These are phyloP conservation scores for Struthio camelus DNA, from an alignment of 2,113 vertebrate species.

Conservation along the genomic window DNA sequence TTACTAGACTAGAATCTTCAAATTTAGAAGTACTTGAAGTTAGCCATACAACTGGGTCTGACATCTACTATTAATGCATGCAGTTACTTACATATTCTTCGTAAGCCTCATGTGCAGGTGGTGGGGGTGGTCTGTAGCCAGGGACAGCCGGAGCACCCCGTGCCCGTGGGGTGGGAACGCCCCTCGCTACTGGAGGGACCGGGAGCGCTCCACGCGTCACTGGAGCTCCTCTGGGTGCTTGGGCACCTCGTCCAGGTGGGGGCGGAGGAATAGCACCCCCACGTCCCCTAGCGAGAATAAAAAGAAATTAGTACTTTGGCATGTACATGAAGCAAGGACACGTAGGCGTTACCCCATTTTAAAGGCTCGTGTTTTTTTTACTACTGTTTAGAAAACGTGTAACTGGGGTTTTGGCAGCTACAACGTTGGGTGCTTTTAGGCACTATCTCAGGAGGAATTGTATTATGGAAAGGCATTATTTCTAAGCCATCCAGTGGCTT, in stretches of 20 bases:
- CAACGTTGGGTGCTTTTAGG: background rate
- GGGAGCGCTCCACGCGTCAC: slow-evolving; percentile 84
- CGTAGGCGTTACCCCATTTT: background rate
- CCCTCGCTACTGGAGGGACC: slow-evolving; percentile 79
- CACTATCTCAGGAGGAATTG: background rate
- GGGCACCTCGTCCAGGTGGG: slow-evolving; percentile 85
- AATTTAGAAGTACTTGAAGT: fast-evolving
- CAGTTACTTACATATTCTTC: slow-evolving; percentile 93
- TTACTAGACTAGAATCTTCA: background rate
- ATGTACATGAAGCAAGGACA: fast-evolving
- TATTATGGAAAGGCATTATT: background rate
- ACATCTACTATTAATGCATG: fast-evolving
- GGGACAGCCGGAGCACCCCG: slow-evolving; percentile 78
- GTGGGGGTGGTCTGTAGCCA: slow-evolving; percentile 85
- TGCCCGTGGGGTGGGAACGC: slow-evolving; percentile 80
- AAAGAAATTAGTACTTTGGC: fast-evolving
- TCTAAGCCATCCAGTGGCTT: background rate
- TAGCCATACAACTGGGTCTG: background rate
- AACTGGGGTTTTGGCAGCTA: background rate
- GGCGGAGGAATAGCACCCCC: slow-evolving; percentile 81
- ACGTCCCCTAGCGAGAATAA: slow-evolving; percentile 81
- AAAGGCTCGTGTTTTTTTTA: background rate
- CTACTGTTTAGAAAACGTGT: fast-evolving
- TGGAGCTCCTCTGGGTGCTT: slow-evolving; percentile 83
- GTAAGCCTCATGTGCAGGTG: slow-evolving; percentile 87